Base-by-base conservation (phyloP, 2,888 invertebrate species). In the Geophilus truncorum region DNA sequence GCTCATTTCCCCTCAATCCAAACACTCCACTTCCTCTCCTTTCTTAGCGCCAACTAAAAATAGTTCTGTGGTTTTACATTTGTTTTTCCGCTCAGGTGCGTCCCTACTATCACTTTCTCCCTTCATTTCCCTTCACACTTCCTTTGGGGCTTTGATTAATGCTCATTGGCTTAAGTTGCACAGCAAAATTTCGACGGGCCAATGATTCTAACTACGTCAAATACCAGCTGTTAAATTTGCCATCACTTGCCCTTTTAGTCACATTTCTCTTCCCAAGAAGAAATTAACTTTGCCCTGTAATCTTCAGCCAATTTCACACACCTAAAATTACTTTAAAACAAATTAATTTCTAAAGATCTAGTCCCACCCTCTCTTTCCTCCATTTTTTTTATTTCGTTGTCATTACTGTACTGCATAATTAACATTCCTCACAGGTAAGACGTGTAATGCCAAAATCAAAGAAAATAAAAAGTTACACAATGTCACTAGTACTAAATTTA, bases 61-160 rank as follows among this genome's bases (percentile, higher is more conserved):
- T 23, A 62, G 57, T 23, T 21, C 9, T 62, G 57, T 23, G 57
- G 57, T 62, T 62, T 62, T 23, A 23, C 21, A 62, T 62, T 62
- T 62, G 57, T 21, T 62, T 62, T 62, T 62, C 57, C 57, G 57
- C 57, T 1, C 57, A 62, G 57, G 57, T 62, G 57, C 10, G 21
- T 62, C 57, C 23, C 10, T 5, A 21, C 57, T 62, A 62, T 62
- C 57, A 62, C 57, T 62, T 62, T 62, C 21, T 62, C 57, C 57
- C 57, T 62, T 62, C 57, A 62, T 62, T 62, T 62, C 57, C 57
- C 57, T 62, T 62, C 57, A 23, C 57, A 62, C 57, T 62, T 62
- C 21, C 57, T 62, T 21, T 23, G 57, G 57, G 23, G 57, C 15
- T 62, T 62, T 62, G 57, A 62, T 62, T 62, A 62, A 62, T 62